phyloP scores from a whole-genome alignment of 2,888 invertebrate species.

The Meta bourneti region DNA sequence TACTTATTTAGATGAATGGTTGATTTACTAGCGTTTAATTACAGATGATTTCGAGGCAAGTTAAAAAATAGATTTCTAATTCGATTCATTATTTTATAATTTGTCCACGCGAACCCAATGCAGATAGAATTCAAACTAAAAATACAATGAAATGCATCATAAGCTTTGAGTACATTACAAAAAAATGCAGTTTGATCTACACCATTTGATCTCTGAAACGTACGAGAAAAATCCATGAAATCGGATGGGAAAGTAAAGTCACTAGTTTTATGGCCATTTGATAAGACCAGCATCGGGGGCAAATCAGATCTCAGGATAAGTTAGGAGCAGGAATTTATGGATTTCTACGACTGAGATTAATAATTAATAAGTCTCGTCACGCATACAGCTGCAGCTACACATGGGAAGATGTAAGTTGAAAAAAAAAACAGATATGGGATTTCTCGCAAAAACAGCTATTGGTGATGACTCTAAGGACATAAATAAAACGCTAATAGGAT shows the following conservation, averaged over 20 bases:
- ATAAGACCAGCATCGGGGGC: slow-evolving; percentile 2
- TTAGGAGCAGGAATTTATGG: slow-evolving; percentile 24
- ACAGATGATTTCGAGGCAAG: too few species aligned
- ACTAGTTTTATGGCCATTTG: slow-evolving; percentile 41
- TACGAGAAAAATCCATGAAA: not conserved
- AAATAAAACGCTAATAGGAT: too few species aligned
- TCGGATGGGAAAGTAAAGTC: not conserved
- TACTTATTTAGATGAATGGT: too few species aligned
- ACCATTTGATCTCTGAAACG: not conserved
- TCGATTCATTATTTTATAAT: too few species aligned
- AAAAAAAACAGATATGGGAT: too few species aligned
- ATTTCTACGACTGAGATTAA: slow-evolving; percentile 14
- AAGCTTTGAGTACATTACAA: not conserved
- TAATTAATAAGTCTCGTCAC: slow-evolving; percentile 49
- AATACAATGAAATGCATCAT: not conserved
- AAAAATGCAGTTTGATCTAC: not conserved
- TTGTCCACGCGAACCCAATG: too few species aligned
- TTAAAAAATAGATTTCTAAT: too few species aligned
- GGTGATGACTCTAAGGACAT: too few species aligned
- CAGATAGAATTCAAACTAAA: not conserved
- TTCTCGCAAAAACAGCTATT: too few species aligned
- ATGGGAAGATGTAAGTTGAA: too few species aligned
- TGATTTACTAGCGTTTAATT: too few species aligned
- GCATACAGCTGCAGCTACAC: not conserved
- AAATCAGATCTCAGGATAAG: slow-evolving; percentile 25